Percentiles rank a stretch among this genome's conserved stretches.
These are phyloP conservation scores for Aphaenogaster ashmeadi DNA, from an alignment of 1,140 invertebrate genomes.

Conservation along the genomic window DNA sequence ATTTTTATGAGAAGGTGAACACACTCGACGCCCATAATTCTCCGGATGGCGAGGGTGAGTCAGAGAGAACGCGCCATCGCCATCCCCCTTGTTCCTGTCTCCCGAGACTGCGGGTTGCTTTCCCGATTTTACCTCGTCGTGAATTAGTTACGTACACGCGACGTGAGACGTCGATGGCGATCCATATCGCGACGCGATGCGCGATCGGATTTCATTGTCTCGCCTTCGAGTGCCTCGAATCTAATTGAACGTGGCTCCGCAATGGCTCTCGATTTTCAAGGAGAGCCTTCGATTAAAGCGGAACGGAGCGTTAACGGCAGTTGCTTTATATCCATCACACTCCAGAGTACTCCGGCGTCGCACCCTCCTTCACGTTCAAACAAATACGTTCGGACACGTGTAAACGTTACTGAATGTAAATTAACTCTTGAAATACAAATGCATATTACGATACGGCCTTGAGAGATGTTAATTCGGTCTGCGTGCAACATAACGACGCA, in stretches of 20 bases:
- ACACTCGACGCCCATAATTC: slow-evolving; percentile 69
- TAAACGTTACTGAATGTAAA: slow-evolving; percentile 4
- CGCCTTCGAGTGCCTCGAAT: slow-evolving; percentile 28
- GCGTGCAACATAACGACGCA: neutral
- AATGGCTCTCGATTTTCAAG: slow-evolving; percentile 59
- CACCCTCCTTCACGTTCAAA: slow-evolving; percentile 18
- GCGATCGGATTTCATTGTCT: slow-evolving; percentile 60
- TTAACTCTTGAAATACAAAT: slow-evolving; percentile 24
- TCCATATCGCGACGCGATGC: slow-evolving; percentile 4
- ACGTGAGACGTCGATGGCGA: slow-evolving; percentile 56
- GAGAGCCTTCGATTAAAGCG: slow-evolving; percentile 55
- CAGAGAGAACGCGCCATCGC: slow-evolving; percentile 61
- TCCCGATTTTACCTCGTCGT: slow-evolving; percentile 70
- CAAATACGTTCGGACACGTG: neutral
- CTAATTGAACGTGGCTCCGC: slow-evolving; percentile 41
- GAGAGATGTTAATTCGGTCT: slow-evolving; percentile 20
- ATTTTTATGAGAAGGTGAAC: slow-evolving; percentile 66
- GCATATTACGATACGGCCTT: neutral
- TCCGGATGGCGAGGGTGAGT: slow-evolving; percentile 69
- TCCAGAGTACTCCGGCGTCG: slow-evolving; percentile 26
- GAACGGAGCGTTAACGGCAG: slow-evolving; percentile 47
- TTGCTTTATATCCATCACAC: slow-evolving; percentile 64
- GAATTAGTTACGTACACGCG: slow-evolving; percentile 65
- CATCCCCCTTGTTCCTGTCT: slow-evolving; percentile 55
- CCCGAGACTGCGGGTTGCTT: slow-evolving; percentile 55